A percentile compares a stretch with the other conserved stretches of the same genome.
These are phyloP conservation scores for Porites lutea DNA, from an alignment of 64 coral and sea anemone genomes.

Conservation along the genomic window DNA sequence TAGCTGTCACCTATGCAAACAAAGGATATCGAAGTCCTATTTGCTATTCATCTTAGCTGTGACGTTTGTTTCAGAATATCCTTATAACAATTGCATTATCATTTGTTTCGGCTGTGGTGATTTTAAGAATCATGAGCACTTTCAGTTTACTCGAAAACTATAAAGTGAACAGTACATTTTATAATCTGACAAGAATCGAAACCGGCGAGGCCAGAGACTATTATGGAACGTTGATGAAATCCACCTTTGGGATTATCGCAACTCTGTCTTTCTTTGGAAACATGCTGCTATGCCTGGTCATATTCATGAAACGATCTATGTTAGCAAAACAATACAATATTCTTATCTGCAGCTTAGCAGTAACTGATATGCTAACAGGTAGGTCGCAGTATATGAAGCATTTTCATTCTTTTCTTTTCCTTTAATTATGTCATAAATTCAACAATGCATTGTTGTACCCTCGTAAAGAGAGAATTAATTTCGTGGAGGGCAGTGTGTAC, in stretches of 20 bases:
- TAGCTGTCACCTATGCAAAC: not conserved
- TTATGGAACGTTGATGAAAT: not conserved
- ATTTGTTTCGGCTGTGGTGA: not conserved
- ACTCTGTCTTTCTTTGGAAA: constrained; percentile 57
- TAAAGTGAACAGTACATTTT: not conserved
- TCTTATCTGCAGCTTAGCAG: constrained; percentile 47
- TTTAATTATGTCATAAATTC: not conserved
- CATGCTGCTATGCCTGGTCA: constrained; percentile 55
- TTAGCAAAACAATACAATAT: constrained; percentile 54
- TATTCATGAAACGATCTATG: constrained; percentile 51
- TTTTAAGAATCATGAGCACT: constrained; percentile 20
- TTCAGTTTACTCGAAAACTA: not conserved
- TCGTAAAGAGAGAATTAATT: too few species aligned
- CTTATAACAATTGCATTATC: not conserved
- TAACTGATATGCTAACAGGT: constrained; percentile 65
- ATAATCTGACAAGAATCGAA: not conserved
- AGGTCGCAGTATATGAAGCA: not conserved
- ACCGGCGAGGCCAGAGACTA: not conserved
- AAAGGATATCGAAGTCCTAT: not conserved
- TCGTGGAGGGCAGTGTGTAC: too few species aligned
- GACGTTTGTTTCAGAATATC: too few species aligned
- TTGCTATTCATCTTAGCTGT: too few species aligned
- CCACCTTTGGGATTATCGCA: constrained; percentile 52
- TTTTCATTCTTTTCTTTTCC: not conserved
- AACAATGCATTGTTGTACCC: too few species aligned